Evolutionary conservation across 2,888 invertebrate genomes (phyloP).

Genomic region (Thecophora atra): DNA sequence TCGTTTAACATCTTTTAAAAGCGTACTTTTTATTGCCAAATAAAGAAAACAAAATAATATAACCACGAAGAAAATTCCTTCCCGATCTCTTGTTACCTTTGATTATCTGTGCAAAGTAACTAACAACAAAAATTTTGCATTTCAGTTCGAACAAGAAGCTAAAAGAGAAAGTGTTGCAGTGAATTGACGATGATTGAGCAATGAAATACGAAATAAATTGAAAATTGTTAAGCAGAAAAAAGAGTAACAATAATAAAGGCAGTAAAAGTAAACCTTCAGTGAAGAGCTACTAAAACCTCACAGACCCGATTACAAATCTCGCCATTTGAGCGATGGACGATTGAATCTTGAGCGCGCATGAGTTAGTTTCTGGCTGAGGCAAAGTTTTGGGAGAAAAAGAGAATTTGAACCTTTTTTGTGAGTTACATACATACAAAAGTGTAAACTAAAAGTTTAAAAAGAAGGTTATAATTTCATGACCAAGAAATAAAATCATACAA

Average conservation of each 20-base stretch:
- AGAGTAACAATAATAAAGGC: not conserved
- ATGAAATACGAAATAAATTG: constrained; percentile 18
- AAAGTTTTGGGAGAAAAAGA: not conserved
- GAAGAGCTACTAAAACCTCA: no score
- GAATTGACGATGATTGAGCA: constrained; percentile 7
- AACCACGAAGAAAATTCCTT: no score
- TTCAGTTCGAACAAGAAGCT: not conserved
- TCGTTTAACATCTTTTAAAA: no score
- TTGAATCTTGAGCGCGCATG: constrained; percentile 8
- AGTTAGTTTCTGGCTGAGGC: constrained; percentile 2
- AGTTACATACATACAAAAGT: not conserved
- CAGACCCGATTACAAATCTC: not conserved
- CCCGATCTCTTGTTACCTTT: no score
- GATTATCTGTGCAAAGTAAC: no score
- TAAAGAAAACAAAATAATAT: no score
- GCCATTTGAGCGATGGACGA: constrained; percentile 2
- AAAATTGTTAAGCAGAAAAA: not conserved
- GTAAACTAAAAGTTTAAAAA: not conserved
- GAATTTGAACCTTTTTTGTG: not conserved
- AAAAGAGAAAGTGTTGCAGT: constrained; percentile 39
- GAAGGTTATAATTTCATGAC: constrained; percentile 2
- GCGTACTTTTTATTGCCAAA: no score
- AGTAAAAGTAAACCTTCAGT: not conserved
- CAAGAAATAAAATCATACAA: not conserved
- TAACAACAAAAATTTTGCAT: no score